phyloP scores from a whole-genome alignment of 2,888 invertebrate species.

The Synanthedon andrenaeformis region DNA sequence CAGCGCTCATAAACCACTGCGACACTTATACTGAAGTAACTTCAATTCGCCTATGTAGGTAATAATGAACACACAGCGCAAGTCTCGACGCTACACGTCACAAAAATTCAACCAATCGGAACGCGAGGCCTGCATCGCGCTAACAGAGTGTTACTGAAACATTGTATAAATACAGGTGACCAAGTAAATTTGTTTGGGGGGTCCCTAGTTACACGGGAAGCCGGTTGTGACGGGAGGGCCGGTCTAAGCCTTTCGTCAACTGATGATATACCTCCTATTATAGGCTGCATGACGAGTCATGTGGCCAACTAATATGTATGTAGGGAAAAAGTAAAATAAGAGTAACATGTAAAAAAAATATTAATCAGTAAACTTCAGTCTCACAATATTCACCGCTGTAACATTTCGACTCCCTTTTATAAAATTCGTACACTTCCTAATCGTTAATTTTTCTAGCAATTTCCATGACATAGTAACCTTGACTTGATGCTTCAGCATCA shows the following conservation, averaged over 20 bases:
- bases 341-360: too few relatives aligned
- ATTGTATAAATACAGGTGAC: slow-evolving; percentile 21
- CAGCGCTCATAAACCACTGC: too few relatives aligned
- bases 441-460: too few relatives aligned
- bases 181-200: slow-evolving; percentile 14
- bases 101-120: slow-evolving; percentile 1
- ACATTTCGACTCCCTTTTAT: slow-evolving; percentile 33
- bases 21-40: neutral
- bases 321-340: neutral
- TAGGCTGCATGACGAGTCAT: slow-evolving; percentile 13
- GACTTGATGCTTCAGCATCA: too few relatives aligned
- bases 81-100: neutral
- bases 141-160: slow-evolving; percentile 18
- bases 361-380: neutral
- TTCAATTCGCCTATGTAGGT: neutral
- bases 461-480: too few relatives aligned
- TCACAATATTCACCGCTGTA: slow-evolving; percentile 8
- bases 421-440: too few relatives aligned
- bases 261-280: slow-evolving; percentile 26
- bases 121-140: slow-evolving; percentile 9
- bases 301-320: slow-evolving; percentile 6
- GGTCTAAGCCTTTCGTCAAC: slow-evolving; percentile 29
- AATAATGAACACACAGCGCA: neutral
- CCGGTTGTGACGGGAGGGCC: slow-evolving; percentile 34
- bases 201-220: slow-evolving; percentile 44